Evolutionary conservation across 2,797 vertebrate species (phyloP).

Genomic region (Diglossa cyanea): DNA sequence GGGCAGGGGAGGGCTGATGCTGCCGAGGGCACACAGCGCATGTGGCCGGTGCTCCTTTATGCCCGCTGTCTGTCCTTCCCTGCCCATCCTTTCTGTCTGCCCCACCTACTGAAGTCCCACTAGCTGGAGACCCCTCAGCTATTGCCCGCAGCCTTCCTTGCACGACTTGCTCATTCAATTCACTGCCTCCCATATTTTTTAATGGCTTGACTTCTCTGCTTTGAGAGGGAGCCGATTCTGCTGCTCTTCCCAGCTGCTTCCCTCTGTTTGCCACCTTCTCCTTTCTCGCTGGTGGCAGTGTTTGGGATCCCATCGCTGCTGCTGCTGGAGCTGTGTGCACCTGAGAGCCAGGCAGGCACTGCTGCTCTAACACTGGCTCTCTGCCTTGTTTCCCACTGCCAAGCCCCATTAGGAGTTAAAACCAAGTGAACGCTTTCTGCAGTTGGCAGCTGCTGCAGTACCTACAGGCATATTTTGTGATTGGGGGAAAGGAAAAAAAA

Average conservation of each 20-base stretch:
- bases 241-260: neutral
- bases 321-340: neutral
- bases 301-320: accelerated
- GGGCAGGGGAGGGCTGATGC: accelerated
- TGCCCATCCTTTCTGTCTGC: neutral
- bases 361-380: neutral
- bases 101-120: neutral
- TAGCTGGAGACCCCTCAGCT: neutral
- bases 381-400: neutral
- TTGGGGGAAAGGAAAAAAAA: neutral
- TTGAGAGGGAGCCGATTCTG: accelerated
- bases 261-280: neutral
- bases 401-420: neutral
- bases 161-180: neutral
- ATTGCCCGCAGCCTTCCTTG: neutral
- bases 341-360: neutral
- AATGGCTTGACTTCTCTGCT: neutral
- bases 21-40: accelerated
- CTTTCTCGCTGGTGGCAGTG: neutral
- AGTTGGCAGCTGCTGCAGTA: neutral
- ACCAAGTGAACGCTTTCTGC: neutral
- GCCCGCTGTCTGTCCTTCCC: neutral
- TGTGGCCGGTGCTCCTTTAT: neutral
- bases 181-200: accelerated
- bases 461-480: conserved; percentile 20